Conservation (phyloP, 53 echinoderm and acorn worm genomes). For the Crossaster papposus region DNA sequence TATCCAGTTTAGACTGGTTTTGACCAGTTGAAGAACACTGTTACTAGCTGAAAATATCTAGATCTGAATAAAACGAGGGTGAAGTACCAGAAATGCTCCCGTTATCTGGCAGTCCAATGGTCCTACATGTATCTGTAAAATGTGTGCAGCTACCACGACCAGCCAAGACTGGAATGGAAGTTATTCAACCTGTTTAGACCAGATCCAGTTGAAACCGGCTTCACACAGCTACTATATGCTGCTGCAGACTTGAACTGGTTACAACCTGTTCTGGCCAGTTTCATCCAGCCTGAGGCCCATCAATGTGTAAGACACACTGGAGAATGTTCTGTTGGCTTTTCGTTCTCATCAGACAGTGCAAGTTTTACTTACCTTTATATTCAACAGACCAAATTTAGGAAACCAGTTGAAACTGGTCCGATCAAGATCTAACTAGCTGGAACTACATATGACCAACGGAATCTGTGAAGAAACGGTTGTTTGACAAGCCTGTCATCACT, state of each 20-base stretch:
- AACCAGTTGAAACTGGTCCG: slow-evolving; percentile 3
- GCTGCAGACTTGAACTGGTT: not conserved
- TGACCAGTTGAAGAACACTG: not conserved
- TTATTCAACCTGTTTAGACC: not conserved
- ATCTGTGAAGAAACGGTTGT: not conserved
- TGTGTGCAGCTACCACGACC: not conserved
- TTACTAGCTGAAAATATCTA: not conserved
- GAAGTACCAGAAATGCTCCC: not conserved
- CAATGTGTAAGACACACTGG: not conserved
- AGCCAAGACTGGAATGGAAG: not conserved
- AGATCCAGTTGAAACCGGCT: not conserved
- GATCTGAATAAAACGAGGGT: not conserved
- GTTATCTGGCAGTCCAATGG: not conserved
- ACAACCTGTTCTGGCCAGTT: slow-evolving; percentile 5
- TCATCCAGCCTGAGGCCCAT: not conserved
- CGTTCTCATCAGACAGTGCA: not conserved
- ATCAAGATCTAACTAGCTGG: not conserved
- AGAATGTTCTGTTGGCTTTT: not conserved
- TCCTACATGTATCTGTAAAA: not conserved
- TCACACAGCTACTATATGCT: not conserved
- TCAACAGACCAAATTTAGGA: not conserved
- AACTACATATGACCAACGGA: not conserved
- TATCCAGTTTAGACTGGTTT: slow-evolving; percentile 19
- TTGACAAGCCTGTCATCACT: not conserved
- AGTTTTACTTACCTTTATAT: not conserved